phyloP scores from a whole-genome alignment of 2,888 invertebrate species.

The Trisateles emortualis region DNA sequence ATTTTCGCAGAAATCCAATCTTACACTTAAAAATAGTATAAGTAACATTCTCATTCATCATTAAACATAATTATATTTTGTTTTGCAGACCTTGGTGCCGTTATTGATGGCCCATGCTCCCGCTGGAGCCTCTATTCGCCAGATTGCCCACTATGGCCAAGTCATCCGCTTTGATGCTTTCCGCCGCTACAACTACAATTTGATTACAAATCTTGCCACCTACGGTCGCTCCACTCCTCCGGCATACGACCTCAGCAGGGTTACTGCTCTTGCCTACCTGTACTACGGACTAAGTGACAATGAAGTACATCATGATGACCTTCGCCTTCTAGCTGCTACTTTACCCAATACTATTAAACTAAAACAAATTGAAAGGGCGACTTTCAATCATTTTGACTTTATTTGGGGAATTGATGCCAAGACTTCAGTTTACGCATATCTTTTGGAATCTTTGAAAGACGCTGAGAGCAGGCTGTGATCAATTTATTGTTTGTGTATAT shows the following conservation, averaged over 20 bases:
- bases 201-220: constrained; percentile 48
- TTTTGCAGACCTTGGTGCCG: constrained; percentile 64
- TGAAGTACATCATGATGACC: constrained; percentile 52
- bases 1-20: too few relatives aligned
- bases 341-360: constrained; percentile 50
- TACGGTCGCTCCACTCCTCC: constrained; percentile 61
- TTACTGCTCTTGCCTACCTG: constrained; percentile 56
- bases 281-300: constrained; percentile 56
- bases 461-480: constrained; percentile 44
- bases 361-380: constrained; percentile 35
- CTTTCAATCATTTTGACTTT: constrained; percentile 64
- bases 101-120: constrained; percentile 62
- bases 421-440: constrained; percentile 46
- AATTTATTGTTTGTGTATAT: constrained; percentile 21
- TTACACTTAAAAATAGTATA: too few relatives aligned
- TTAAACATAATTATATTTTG: neutral
- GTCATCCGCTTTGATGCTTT: constrained; percentile 54
- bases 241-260: constrained; percentile 51
- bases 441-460: constrained; percentile 49
- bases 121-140: constrained; percentile 64
- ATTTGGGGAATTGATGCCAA: constrained; percentile 59
- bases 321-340: constrained; percentile 40
- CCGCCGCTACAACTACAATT: constrained; percentile 57
- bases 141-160: constrained; percentile 66
- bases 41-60: too few relatives aligned